Conservation (phyloP, 2,797 vertebrate genomes). For the Stomatorhinus walkeri region DNA sequence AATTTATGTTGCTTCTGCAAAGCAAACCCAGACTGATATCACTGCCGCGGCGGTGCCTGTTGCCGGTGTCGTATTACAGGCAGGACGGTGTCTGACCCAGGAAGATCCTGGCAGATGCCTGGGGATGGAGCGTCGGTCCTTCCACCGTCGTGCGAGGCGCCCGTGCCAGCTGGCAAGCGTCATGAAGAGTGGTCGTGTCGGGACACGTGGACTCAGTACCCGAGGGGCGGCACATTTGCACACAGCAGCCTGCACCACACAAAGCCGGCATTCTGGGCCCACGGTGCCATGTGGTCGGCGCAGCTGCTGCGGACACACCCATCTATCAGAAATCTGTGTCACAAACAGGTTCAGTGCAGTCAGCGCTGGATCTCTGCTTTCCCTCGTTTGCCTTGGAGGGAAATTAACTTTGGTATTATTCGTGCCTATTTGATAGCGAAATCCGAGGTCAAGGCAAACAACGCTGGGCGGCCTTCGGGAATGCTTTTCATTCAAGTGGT, state of each 20-base stretch:
- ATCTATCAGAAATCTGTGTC: background rate
- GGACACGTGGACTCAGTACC: background rate
- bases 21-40: background rate
- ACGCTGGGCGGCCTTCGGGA: background rate
- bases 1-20: background rate
- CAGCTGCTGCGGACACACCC: conserved; percentile 4
- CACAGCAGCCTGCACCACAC: background rate
- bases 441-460: background rate
- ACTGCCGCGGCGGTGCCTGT: background rate
- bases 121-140: background rate
- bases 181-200: background rate
- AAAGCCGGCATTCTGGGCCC: conserved; percentile 1
- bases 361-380: background rate
- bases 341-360: background rate
- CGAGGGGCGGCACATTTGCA: background rate
- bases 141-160: background rate
- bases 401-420: background rate
- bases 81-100: conserved; percentile 20
- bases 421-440: background rate
- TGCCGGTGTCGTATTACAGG: conserved; percentile 11
- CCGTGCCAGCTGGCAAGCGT: conserved; percentile 21
- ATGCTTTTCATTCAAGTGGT: background rate
- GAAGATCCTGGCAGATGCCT: conserved; percentile 19
- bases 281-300: background rate
- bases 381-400: background rate